Evolutionary conservation across 2,113 vertebrate genomes (phyloP).

Genomic region (Nicator chloris): DNA sequence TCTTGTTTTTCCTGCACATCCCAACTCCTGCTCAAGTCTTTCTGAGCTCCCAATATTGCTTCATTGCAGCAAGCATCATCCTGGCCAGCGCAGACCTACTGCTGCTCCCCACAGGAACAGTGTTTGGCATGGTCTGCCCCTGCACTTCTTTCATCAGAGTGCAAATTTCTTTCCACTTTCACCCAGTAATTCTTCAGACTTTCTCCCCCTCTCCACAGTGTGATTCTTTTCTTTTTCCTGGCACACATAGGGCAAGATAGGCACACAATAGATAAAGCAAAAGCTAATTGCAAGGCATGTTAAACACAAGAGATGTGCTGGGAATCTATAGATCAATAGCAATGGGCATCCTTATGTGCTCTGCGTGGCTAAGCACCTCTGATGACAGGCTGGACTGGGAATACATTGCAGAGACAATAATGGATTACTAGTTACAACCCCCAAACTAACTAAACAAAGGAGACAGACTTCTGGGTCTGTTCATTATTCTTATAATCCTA

Average conservation of each 20-base stretch:
- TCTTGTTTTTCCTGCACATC: neutral
- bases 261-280: neutral
- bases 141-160: neutral
- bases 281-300: neutral
- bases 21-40: neutral
- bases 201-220: neutral
- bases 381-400: neutral
- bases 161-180: neutral
- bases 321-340: neutral
- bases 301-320: neutral
- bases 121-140: neutral
- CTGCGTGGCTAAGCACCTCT: neutral
- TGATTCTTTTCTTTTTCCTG: neutral
- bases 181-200: neutral
- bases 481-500: slow-evolving; percentile 33
- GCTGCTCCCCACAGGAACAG: neutral
- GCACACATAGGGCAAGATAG: neutral
- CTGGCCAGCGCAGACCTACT: neutral
- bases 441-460: slow-evolving; percentile 23
- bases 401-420: neutral
- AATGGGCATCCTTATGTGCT: neutral
- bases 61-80: neutral
- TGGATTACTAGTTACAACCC: neutral
- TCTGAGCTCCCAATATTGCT: neutral
- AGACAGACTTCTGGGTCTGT: neutral